These are phyloP conservation scores for Drosophila elegans DNA, from an alignment of 1,140 invertebrate species.

Conservation along the genomic window DNA sequence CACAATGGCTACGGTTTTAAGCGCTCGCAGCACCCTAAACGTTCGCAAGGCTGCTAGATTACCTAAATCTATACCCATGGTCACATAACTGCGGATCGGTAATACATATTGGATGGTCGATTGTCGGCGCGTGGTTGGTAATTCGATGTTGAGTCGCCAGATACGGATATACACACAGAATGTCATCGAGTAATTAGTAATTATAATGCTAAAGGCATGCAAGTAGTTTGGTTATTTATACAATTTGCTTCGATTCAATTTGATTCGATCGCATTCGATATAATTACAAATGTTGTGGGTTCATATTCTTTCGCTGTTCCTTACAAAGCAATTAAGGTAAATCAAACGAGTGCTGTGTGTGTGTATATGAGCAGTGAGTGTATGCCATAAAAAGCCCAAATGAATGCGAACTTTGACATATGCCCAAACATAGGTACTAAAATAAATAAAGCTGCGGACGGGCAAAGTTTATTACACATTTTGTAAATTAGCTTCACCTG, in stretches of 20 bases:
- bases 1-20: constrained; percentile 99
- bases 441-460: constrained; percentile 37
- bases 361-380: background rate
- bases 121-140: background rate
- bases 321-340: constrained; percentile 35
- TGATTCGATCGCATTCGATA: constrained; percentile 55
- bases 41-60: constrained; percentile 99
- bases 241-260: constrained; percentile 52
- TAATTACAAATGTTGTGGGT: constrained; percentile 73
- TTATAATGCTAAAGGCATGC: constrained; percentile 48
- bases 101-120: constrained; percentile 22
- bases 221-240: constrained; percentile 36
- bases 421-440: constrained; percentile 32
- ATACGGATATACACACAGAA: constrained; percentile 72
- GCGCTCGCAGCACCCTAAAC: constrained; percentile 98
- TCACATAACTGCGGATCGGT: constrained; percentile 93
- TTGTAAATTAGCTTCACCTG: constrained; percentile 57
- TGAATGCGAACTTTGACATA: constrained; percentile 49
- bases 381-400: constrained; percentile 39
- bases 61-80: constrained; percentile 99
- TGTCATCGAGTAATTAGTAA: constrained; percentile 71
- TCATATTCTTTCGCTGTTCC: constrained; percentile 25
- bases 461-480: constrained; percentile 61
- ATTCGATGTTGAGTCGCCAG: constrained; percentile 30
- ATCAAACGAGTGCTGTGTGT: constrained; percentile 22